A percentile compares a stretch with the other conserved stretches of the same genome.
Evolutionary conservation across 2,888 invertebrate species (phyloP).

Genomic region (Apotomis turbidana): DNA sequence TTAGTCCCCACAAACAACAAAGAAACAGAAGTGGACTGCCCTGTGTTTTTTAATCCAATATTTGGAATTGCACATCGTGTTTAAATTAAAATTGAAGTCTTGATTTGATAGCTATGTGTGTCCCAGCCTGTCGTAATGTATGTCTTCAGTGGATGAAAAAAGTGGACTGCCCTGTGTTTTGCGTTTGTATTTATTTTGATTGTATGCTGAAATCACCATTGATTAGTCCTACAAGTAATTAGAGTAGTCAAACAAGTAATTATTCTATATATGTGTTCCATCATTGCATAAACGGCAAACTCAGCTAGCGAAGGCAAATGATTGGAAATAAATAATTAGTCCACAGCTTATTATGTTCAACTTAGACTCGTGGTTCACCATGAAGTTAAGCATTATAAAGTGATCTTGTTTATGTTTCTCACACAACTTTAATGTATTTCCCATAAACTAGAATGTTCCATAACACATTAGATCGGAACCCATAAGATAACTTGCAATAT

Average conservation of each 20-base stretch:
- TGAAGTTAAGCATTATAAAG: slow-evolving; percentile 11
- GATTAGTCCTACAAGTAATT: no score
- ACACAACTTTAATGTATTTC: no score
- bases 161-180: no score
- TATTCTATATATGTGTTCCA: slow-evolving; percentile 1
- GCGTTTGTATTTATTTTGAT: no score
- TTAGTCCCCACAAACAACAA: no score
- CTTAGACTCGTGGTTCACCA: slow-evolving; percentile 20
- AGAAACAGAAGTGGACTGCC: no score
- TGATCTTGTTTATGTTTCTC: slow-evolving; percentile 1
- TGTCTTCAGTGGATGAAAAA: no score
- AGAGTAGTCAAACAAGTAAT: no score
- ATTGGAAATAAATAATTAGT: slow-evolving; percentile 20
- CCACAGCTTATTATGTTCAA: slow-evolving; percentile 14
- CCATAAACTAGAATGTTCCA: no score
- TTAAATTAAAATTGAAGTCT: slow-evolving; percentile 8
- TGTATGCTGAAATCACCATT: no score
- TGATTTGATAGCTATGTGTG: not conserved
- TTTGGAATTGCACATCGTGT: slow-evolving; percentile 26
- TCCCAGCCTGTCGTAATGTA: no score
- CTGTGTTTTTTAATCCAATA: slow-evolving; percentile 28
- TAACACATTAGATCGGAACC: not conserved
- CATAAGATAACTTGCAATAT: slow-evolving; percentile 4
- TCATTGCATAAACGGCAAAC: slow-evolving; percentile 3
- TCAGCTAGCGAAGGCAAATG: slow-evolving; percentile 12